These are phyloP conservation scores for Acanthis flammea DNA, from an alignment of 2,797 vertebrate genomes.

Conservation along the genomic window DNA sequence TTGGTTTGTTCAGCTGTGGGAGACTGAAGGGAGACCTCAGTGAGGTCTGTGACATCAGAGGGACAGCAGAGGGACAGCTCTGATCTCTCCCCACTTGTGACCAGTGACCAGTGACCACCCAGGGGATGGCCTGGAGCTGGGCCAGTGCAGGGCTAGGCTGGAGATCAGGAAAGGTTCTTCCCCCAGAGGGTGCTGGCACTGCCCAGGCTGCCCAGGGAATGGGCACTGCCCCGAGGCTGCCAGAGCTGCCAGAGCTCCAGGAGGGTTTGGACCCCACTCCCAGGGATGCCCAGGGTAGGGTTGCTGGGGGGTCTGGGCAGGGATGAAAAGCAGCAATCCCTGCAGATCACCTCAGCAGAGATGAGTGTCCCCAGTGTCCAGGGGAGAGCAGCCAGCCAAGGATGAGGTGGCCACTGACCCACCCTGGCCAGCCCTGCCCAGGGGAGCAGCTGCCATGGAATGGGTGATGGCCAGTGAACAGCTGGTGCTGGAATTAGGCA, in stretches of 20 bases:
- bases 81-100: not conserved
- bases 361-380: not conserved
- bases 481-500: not conserved
- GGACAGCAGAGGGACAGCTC: not conserved
- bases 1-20: not conserved
- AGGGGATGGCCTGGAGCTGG: not conserved
- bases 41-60: not conserved
- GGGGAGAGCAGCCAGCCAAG: not conserved
- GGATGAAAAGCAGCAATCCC: not conserved
- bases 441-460: not conserved
- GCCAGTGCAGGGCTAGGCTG: rapidly evolving
- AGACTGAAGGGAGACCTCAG: not conserved
- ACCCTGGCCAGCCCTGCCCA: not conserved
- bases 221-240: not conserved
- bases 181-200: not conserved
- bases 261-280: rapidly evolving
- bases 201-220: not conserved
- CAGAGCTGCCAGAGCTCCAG: not conserved
- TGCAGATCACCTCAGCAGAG: not conserved
- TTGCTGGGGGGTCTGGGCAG: rapidly evolving
- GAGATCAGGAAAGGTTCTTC: rapidly evolving
- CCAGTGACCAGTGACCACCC: not conserved
- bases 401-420: not conserved
- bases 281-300: not conserved
- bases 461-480: not conserved